Evolutionary conservation across 2,888 invertebrate genomes (phyloP).

Genomic region (Argyresthia albistria): DNA sequence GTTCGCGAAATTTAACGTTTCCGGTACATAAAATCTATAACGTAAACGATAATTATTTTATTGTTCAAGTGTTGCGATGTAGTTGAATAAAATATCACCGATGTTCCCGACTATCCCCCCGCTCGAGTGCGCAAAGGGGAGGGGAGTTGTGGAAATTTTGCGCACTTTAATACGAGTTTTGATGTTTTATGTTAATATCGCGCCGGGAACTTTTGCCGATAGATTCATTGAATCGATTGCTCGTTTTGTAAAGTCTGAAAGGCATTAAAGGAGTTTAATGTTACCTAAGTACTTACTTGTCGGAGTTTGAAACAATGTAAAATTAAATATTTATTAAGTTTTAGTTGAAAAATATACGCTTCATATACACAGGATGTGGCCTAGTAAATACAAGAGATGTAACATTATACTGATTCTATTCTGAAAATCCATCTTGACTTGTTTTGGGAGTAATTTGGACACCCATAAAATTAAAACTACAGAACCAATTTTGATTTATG

Average conservation of each 20-base stretch:
- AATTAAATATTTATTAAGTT: too few relatives aligned
- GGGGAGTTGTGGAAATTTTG: constrained; percentile 41
- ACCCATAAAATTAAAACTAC: too few relatives aligned
- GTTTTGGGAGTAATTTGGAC: too few relatives aligned
- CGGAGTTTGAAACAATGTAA: too few relatives aligned
- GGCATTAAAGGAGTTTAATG: too few relatives aligned
- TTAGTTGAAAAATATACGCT: too few relatives aligned
- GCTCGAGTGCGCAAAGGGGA: constrained; percentile 38
- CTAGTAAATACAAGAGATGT: too few relatives aligned
- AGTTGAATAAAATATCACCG: constrained; percentile 56
- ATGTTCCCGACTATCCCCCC: constrained; percentile 26
- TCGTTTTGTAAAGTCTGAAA: background rate
- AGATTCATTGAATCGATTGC: constrained; percentile 37
- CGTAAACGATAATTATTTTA: constrained; percentile 70
- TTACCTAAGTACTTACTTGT: too few relatives aligned
- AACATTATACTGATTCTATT: too few relatives aligned
- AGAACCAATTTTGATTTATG: too few relatives aligned
- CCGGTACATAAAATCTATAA: constrained; percentile 59
- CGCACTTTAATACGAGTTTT: constrained; percentile 61
- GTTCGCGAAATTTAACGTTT: constrained; percentile 35
- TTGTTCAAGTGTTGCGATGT: constrained; percentile 67
- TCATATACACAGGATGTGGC: too few relatives aligned
- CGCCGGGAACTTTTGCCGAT: constrained; percentile 41
- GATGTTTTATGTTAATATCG: constrained; percentile 69
- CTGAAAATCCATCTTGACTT: too few relatives aligned